A percentile compares a stretch with the other conserved stretches of the same genome.
These are phyloP conservation scores for Ceriagrion tenellum DNA, from an alignment of 2,888 invertebrate genomes.

Conservation along the genomic window DNA sequence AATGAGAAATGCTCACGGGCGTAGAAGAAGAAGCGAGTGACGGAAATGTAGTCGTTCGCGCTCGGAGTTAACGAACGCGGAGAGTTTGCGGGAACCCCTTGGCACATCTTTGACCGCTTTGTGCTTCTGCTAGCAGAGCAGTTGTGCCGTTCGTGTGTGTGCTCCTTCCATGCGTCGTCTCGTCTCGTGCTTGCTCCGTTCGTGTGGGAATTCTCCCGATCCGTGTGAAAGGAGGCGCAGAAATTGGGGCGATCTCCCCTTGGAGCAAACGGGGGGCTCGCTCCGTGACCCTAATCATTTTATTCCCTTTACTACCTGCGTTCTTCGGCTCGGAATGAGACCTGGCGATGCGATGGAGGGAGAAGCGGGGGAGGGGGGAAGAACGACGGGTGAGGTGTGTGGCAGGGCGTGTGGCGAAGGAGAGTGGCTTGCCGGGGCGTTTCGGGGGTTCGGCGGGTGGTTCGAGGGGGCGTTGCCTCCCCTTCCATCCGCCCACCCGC, in stretches of 20 bases:
- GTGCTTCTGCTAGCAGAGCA: not conserved
- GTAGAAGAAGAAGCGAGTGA: not conserved
- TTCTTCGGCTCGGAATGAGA: not conserved
- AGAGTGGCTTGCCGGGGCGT: not conserved
- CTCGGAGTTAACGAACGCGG: not conserved
- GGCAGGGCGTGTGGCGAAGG: not conserved
- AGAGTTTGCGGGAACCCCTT: not conserved
- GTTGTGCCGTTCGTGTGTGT: not conserved
- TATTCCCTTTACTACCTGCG: not conserved
- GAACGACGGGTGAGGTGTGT: not conserved
- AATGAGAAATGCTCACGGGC: not conserved
- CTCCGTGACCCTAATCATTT: conserved; percentile 32
- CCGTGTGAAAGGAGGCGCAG: not conserved
- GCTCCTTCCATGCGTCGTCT: not conserved
- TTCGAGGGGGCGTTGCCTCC: not conserved
- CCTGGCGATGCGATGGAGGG: not conserved
- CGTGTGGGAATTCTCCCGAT: not conserved
- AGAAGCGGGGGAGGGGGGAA: not conserved
- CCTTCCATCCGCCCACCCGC: not conserved
- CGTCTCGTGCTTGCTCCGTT: not conserved
- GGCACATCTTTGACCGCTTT: not conserved
- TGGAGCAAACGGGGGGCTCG: not conserved
- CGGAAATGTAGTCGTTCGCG: not conserved
- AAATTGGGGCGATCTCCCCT: conserved; percentile 21
- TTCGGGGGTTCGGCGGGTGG: not conserved